Evolutionary conservation across 2,888 invertebrate species (phyloP).

Genomic region (Agrotis exclamationis): DNA sequence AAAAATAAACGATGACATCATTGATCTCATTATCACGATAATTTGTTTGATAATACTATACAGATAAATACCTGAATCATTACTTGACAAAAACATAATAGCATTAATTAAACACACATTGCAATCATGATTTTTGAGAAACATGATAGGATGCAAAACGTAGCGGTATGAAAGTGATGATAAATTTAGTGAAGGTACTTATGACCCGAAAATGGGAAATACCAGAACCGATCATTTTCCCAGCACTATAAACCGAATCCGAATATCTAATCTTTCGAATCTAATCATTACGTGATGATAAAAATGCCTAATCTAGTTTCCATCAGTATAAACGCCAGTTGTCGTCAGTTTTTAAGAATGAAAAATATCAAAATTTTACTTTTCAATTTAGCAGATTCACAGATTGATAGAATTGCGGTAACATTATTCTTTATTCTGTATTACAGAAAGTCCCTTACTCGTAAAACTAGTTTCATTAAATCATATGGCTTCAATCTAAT

Average conservation of each 20-base stretch:
- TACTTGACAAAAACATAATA: neutral
- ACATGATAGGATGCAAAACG: neutral
- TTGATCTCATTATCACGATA: neutral
- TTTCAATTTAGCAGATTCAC: too few species aligned
- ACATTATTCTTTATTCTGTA: too few species aligned
- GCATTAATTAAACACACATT: neutral
- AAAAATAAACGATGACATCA: neutral
- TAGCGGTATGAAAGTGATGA: neutral
- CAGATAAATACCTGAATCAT: neutral
- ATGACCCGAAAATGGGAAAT: conserved; percentile 9
- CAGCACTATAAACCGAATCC: conserved; percentile 12
- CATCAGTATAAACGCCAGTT: neutral
- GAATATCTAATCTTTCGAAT: conserved; percentile 42
- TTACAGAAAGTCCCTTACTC: too few species aligned
- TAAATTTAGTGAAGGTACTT: neutral
- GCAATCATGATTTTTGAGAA: neutral
- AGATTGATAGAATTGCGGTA: too few species aligned
- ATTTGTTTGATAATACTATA: conserved; percentile 11
- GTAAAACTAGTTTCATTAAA: too few species aligned
- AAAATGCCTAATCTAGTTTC: conserved; percentile 5
- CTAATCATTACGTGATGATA: conserved; percentile 35
- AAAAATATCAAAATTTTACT: neutral
- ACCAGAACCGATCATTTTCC: conserved; percentile 21
- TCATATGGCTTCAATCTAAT: too few species aligned
- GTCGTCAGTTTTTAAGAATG: neutral